Evolutionary conservation across 2,888 invertebrate genomes (phyloP), one percentile per base, ranked within the genome.

Genomic region (Atethmia centrago): DNA sequence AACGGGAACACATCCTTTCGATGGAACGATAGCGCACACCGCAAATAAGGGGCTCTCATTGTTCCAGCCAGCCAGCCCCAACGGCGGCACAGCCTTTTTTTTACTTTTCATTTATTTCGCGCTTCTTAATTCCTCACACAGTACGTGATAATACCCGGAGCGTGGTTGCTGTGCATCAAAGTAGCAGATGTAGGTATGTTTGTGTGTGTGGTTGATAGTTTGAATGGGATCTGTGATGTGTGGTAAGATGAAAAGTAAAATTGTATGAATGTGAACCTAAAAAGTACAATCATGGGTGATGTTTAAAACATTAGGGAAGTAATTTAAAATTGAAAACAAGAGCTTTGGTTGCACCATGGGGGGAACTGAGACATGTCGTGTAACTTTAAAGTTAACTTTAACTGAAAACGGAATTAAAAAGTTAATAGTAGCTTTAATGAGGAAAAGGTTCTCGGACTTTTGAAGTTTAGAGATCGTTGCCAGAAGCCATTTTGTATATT

Each of bases 21-120:
- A 92, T 91, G 85, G 90, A 90, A 90, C 92, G 93, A 94, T 93
- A 93, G 94, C 92, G 91, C 92, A 90, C 92, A 91, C 94, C 94
- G 92, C 95, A 95, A 95, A 95, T 93, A 95, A 91, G 92, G 94
- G 93, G 94, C 87, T 87, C 88, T 86, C 88, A 91, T 91, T 92
- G 91, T 92, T 88, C 89, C 82, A 89, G 82, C 91, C 90, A 49
- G 45, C 91, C 90, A 83, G 89, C 91, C 77, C 70, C 70, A 77
- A 12, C 12, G 91, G 90, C 89, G 91, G 89, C 93, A 87, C 92
- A 90, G 92, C 90, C 92, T 93, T 92, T 92, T 36, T 83, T 90
- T 88, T 89, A 84, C 85, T 90, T 88, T 89, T 88, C 87, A 85
- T 89, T 92, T 90, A 89, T 91, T 91, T 89, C 88, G 87, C 89